These are phyloP conservation scores for Electrona antarctica DNA, from an alignment of 2,113 vertebrate genomes.

Conservation along the genomic window DNA sequence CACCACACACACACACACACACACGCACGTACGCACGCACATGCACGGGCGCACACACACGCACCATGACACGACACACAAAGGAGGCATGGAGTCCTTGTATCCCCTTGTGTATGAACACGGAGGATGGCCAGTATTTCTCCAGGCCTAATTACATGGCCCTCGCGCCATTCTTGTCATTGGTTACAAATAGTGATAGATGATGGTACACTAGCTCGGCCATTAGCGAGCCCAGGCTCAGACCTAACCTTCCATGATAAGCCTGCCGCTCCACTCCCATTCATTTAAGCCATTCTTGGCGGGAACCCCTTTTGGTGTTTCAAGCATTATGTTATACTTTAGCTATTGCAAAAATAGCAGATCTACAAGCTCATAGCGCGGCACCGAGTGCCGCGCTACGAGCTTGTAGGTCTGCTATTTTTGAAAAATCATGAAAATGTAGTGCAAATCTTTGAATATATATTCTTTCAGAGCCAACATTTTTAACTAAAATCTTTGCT, in stretches of 20 bases:
- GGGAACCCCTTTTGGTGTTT: too few species aligned
- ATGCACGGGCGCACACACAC: conserved; percentile 3
- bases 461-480: too few species aligned
- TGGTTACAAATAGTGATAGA: conserved; percentile 36
- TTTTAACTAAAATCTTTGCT: too few species aligned
- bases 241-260: conserved; percentile 10
- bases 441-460: too few species aligned
- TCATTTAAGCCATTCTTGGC: not conserved
- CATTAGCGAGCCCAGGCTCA: conserved; percentile 13
- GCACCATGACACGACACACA: not conserved
- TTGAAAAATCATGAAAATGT: too few species aligned
- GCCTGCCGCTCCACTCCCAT: not conserved
- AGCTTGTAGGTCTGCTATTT: too few species aligned
- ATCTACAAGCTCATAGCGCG: too few species aligned
- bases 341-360: too few species aligned
- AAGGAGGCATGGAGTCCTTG: not conserved
- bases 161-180: conserved; percentile 11
- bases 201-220: conserved; percentile 21
- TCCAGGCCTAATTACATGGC: conserved; percentile 17
- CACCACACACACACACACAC: not conserved
- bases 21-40: not conserved
- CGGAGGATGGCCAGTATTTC: conserved; percentile 8
- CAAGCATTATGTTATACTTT: too few species aligned
- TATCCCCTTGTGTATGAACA: conserved; percentile 2
- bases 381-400: too few species aligned